These are phyloP conservation scores for Cheiracanthium punctorium DNA, from an alignment of 2,888 invertebrate species.

Conservation along the genomic window DNA sequence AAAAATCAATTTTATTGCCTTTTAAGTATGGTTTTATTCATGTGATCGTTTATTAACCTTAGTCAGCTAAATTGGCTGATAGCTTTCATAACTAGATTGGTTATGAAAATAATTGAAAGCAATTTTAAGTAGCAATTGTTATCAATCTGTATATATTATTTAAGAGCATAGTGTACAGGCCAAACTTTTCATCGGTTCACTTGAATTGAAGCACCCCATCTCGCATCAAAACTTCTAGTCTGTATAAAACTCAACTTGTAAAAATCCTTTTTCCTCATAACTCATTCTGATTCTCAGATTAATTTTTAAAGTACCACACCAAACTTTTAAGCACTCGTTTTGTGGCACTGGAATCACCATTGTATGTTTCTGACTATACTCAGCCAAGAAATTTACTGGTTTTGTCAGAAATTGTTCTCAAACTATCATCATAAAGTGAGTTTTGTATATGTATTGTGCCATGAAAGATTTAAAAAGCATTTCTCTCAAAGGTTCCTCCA, in stretches of 20 bases:
- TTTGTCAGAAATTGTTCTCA: too few relatives aligned
- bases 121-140: slow-evolving; percentile 62
- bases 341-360: neutral
- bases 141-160: slow-evolving; percentile 68
- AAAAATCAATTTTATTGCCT: slow-evolving; percentile 34
- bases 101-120: slow-evolving; percentile 34
- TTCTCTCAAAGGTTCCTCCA: too few relatives aligned
- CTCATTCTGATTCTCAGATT: neutral
- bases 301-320: neutral
- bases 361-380: too few relatives aligned
- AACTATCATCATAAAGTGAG: too few relatives aligned
- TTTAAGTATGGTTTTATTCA: slow-evolving; percentile 20
- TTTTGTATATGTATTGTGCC: too few relatives aligned
- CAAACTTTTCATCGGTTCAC: slow-evolving; percentile 67
- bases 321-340: slow-evolving; percentile 6
- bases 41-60: slow-evolving; percentile 27
- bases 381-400: too few relatives aligned
- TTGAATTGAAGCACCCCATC: slow-evolving; percentile 67
- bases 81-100: slow-evolving; percentile 38
- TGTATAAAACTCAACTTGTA: slow-evolving; percentile 44
- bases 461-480: too few relatives aligned
- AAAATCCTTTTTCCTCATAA: slow-evolving; percentile 23
- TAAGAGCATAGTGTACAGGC: slow-evolving; percentile 65
- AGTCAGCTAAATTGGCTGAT: slow-evolving; percentile 32
- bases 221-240: slow-evolving; percentile 68